Evolutionary conservation across 2,888 invertebrate genomes (phyloP).

Genomic region (Eudemis profundana): DNA sequence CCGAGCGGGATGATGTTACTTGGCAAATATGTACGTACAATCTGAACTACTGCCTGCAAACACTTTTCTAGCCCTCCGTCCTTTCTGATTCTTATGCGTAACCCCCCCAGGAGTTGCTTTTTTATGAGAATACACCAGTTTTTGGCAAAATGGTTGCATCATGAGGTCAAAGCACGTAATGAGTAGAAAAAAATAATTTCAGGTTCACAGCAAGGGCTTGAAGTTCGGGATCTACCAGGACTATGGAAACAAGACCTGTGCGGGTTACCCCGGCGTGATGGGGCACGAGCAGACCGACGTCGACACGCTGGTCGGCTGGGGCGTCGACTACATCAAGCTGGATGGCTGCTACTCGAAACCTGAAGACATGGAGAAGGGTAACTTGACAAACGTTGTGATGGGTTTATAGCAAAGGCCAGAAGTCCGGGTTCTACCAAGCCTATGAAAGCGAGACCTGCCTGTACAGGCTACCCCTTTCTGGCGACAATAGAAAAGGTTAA

Average conservation of each 20-base stretch:
- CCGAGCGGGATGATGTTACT: constrained; percentile 89
- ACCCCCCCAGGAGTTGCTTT: too few relatives aligned
- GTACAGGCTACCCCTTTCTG: constrained; percentile 91
- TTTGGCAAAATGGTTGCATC: too few relatives aligned
- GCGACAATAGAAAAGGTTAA: constrained; percentile 87
- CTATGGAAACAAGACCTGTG: constrained; percentile 91
- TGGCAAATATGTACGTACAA: constrained; percentile 88
- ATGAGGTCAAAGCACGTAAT: too few relatives aligned
- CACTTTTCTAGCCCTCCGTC: too few relatives aligned
- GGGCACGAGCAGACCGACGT: constrained; percentile 88
- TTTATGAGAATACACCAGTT: too few relatives aligned
- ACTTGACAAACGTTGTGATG: too few relatives aligned
- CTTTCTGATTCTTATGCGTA: too few relatives aligned
- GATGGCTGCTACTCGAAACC: constrained; percentile 91
- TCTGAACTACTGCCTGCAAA: too few relatives aligned
- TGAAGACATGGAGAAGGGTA: constrained; percentile 83
- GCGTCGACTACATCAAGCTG: constrained; percentile 92
- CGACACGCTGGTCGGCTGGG: constrained; percentile 91
- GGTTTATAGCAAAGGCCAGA: constrained; percentile 90
- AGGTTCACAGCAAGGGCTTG: constrained; percentile 90
- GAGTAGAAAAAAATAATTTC: constrained; percentile 38
- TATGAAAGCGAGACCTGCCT: constrained; percentile 92
- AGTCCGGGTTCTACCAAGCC: constrained; percentile 93
- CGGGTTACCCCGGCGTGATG: constrained; percentile 91
- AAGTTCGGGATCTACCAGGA: constrained; percentile 94